phyloP scores from a whole-genome alignment of 1,140 invertebrate genomes.

The Sarcophaga bullata region DNA sequence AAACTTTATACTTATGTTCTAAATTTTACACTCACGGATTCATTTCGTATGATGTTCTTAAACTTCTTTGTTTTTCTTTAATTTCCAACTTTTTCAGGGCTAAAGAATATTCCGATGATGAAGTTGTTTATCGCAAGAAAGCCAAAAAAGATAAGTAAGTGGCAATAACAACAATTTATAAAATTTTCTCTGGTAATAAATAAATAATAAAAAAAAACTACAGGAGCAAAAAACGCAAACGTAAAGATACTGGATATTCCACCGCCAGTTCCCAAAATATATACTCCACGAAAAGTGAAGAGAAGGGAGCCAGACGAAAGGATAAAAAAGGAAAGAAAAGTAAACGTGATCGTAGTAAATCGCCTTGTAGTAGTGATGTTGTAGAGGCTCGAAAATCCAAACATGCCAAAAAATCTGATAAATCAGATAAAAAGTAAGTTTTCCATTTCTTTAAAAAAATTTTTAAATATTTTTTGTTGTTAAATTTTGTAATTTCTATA shows the following conservation, averaged over 20 bases:
- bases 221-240: slow-evolving; percentile 60
- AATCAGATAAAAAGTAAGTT: slow-evolving; percentile 55
- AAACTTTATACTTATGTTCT: no score
- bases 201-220: neutral
- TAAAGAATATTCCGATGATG: slow-evolving; percentile 56
- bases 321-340: slow-evolving; percentile 61
- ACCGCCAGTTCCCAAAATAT: slow-evolving; percentile 71
- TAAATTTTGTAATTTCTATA: slow-evolving; percentile 43
- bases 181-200: neutral
- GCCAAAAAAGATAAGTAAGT: slow-evolving; percentile 58
- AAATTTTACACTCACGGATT: no score
- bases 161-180: slow-evolving; percentile 5
- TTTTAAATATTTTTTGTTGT: slow-evolving; percentile 35
- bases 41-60: no score
- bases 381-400: slow-evolving; percentile 56
- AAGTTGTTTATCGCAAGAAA: slow-evolving; percentile 58
- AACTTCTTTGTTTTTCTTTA: neutral
- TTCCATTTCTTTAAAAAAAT: slow-evolving; percentile 1
- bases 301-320: slow-evolving; percentile 54
- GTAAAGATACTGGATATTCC: slow-evolving; percentile 74
- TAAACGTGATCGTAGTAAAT: slow-evolving; percentile 57
- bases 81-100: slow-evolving; percentile 47
- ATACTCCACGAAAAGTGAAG: slow-evolving; percentile 59
- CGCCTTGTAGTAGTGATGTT: slow-evolving; percentile 56
- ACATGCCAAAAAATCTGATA: slow-evolving; percentile 57